phyloP scores from a whole-genome alignment of 2,113 vertebrate genomes.

The Planiliza haematocheilus region DNA sequence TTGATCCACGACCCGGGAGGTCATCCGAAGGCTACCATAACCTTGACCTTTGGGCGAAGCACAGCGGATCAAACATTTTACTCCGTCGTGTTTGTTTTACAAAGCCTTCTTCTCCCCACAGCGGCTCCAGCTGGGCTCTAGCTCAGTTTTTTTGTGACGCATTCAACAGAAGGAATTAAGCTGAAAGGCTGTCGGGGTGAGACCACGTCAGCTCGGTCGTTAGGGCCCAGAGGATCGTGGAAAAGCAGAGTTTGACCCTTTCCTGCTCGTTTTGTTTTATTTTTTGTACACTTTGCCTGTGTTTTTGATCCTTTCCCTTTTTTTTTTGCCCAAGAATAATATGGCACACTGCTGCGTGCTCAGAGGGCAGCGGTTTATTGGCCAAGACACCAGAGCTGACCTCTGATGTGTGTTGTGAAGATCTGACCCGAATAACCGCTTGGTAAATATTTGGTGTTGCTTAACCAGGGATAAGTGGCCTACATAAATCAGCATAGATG shows the following conservation, averaged over 20 bases:
- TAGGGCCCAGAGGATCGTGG: constrained; percentile 62
- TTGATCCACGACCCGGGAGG: constrained; percentile 71
- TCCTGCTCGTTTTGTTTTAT: constrained; percentile 79
- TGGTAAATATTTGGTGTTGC: constrained; percentile 77
- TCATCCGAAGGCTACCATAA: constrained; percentile 77
- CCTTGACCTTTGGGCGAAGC: constrained; percentile 77
- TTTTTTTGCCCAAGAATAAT: constrained; percentile 75
- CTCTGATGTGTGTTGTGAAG: constrained; percentile 71
- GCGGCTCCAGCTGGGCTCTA: constrained; percentile 80
- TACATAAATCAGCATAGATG: constrained; percentile 68
- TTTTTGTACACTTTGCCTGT: constrained; percentile 70
- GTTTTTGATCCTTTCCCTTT: constrained; percentile 74
- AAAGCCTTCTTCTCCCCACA: constrained; percentile 76
- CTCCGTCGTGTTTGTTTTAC: constrained; percentile 77
- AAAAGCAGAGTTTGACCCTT: constrained; percentile 67
- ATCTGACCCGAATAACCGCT: constrained; percentile 75
- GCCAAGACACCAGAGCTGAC: constrained; percentile 75
- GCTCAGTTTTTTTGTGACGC: constrained; percentile 72
- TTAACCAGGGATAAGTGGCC: constrained; percentile 67
- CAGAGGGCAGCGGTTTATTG: constrained; percentile 71
- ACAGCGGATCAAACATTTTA: constrained; percentile 75
- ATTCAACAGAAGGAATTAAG: constrained; percentile 75
- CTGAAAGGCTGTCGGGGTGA: constrained; percentile 74
- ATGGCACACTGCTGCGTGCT: constrained; percentile 72
- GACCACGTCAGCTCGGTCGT: constrained; percentile 75